Conservation (phyloP, 1,140 invertebrate species). For the Drosophila ficusphila region DNA sequence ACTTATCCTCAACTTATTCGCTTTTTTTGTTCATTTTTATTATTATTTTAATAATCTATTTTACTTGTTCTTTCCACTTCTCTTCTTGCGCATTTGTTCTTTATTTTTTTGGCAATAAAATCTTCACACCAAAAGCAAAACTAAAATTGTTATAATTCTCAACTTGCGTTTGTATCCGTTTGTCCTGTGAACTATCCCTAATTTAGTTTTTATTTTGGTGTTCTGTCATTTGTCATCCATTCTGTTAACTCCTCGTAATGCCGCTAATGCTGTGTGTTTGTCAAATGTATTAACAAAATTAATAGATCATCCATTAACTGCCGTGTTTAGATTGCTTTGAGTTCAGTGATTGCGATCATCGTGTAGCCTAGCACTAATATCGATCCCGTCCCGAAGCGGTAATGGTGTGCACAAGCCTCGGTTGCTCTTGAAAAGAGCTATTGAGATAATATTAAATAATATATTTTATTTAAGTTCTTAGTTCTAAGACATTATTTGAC, state of each 20-base stretch:
- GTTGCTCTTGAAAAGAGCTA: background rate
- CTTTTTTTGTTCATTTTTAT: conserved; percentile 55
- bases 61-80: conserved; percentile 49
- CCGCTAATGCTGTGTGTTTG: conserved; percentile 66
- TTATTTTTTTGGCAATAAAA: conserved; percentile 72
- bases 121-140: conserved; percentile 59
- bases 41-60: conserved; percentile 63
- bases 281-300: conserved; percentile 80
- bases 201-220: conserved; percentile 58
- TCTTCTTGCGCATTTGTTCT: conserved; percentile 24
- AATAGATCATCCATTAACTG: conserved; percentile 27
- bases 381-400: conserved; percentile 25
- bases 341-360: conserved; percentile 29
- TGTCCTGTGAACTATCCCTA: conserved; percentile 8
- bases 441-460: background rate
- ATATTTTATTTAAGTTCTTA: background rate
- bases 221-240: conserved; percentile 54
- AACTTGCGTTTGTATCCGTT: conserved; percentile 33
- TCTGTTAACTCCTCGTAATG: conserved; percentile 35
- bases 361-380: conserved; percentile 37
- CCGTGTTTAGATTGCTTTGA: conserved; percentile 14
- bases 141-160: conserved; percentile 69
- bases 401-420: conserved; percentile 26
- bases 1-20: conserved; percentile 40
- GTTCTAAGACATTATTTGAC: background rate